Evolutionary conservation across 2,888 invertebrate genomes (phyloP).

Genomic region (Aleiodes alternator): DNA sequence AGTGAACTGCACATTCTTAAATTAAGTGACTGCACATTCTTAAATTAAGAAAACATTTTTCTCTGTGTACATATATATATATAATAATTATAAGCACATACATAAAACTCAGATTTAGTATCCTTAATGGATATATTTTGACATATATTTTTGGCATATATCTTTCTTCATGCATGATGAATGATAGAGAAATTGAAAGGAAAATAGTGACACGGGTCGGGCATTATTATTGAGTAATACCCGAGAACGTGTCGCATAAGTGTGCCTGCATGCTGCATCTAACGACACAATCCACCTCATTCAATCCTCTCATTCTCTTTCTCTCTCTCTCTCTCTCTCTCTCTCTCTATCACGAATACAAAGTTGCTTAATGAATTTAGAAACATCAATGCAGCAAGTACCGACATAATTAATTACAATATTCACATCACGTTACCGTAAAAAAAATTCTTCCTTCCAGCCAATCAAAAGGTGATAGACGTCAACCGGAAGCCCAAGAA

Average conservation of each 20-base stretch:
- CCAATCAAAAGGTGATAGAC: constrained; percentile 86
- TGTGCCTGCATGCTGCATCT: constrained; percentile 19
- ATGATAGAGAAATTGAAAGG: constrained; percentile 29
- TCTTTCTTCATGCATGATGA: neutral
- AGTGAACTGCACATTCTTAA: no score
- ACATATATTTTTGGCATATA: no score
- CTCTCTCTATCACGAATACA: neutral
- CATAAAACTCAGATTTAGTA: no score
- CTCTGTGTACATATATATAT: no score
- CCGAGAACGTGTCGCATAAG: constrained; percentile 43
- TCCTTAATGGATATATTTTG: no score
- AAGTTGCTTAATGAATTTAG: no score
- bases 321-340: neutral
- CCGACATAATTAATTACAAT: neutral
- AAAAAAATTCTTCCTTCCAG: constrained; percentile 76
- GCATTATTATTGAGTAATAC: constrained; percentile 50
- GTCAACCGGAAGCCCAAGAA: constrained; percentile 91
- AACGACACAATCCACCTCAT: neutral
- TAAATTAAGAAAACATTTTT: no score
- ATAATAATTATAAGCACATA: no score
- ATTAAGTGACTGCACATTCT: no score
- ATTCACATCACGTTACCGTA: constrained; percentile 14
- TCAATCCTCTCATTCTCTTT: neutral
- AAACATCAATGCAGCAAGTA: constrained; percentile 17
- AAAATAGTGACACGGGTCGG: constrained; percentile 58